Conservation (phyloP, 2,797 vertebrate species). For the Galago senegalensis region DNA sequence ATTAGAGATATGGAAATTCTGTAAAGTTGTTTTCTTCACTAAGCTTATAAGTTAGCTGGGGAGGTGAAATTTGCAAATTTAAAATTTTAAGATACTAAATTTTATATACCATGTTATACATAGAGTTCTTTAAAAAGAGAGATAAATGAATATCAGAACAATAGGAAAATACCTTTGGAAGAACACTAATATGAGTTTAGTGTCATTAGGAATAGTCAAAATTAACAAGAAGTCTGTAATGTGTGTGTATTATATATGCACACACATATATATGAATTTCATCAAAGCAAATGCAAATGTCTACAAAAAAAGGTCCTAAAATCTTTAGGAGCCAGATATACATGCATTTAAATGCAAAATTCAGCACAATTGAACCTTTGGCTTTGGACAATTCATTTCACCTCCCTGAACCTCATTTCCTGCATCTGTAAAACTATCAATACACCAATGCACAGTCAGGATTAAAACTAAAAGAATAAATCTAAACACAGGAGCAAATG, state of each 20-base stretch:
- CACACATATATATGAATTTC: neutral
- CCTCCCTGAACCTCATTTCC: neutral
- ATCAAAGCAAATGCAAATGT: neutral
- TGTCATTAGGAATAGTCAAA: neutral
- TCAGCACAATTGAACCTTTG: neutral
- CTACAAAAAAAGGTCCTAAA: neutral
- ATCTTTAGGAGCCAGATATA: neutral
- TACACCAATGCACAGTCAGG: neutral
- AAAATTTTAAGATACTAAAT: neutral
- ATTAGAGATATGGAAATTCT: neutral
- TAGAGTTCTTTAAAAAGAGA: neutral
- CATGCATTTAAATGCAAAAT: neutral
- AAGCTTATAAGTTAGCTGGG: neutral
- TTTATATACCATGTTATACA: neutral
- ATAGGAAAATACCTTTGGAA: neutral
- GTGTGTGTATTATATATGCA: neutral
- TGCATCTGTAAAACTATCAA: neutral
- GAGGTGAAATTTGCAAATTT: neutral
- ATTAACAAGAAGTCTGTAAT: neutral
- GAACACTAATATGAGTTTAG: neutral
- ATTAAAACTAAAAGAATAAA: neutral
- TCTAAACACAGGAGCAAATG: neutral
- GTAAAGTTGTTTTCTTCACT: neutral
- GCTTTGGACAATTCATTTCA: neutral
- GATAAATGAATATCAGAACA: neutral